These are phyloP conservation scores for Daktulosphaira vitifoliae DNA, from an alignment of 1,140 invertebrate genomes.

Conservation along the genomic window DNA sequence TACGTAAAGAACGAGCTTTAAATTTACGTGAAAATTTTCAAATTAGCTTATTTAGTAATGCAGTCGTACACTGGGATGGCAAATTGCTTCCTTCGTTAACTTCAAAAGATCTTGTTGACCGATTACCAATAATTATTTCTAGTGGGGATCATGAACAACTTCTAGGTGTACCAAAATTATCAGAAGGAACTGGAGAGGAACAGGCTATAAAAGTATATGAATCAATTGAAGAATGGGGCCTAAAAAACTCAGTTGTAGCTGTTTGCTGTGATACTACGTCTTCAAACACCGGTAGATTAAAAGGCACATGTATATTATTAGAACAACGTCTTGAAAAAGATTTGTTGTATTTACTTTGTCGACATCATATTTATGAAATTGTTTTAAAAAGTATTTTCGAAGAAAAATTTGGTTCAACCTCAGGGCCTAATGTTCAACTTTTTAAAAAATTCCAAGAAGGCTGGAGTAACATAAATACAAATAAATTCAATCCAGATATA, in stretches of 20 bases:
- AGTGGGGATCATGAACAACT: no score
- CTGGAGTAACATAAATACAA: conserved; percentile 28
- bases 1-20: conserved; percentile 14
- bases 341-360: conserved; percentile 32
- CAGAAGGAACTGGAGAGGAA: not conserved
- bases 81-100: conserved; percentile 36
- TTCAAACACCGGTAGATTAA: conserved; percentile 40
- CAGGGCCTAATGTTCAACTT: conserved; percentile 31
- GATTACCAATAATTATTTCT: conserved; percentile 25
- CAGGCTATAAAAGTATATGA: conserved; percentile 22
- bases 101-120: not conserved
- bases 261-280: conserved; percentile 42
- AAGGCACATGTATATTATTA: conserved; percentile 36
- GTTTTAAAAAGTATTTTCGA: conserved; percentile 34
- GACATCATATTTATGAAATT: conserved; percentile 35
- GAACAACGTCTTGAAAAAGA: conserved; percentile 31
- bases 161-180: conserved; percentile 5
- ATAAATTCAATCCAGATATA: conserved; percentile 7
- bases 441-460: conserved; percentile 35
- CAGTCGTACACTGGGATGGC: conserved; percentile 37
- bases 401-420: conserved; percentile 15
- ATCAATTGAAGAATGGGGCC: conserved; percentile 16
- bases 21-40: not conserved
- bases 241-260: conserved; percentile 1
- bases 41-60: conserved; percentile 1